Base-by-base conservation (phyloP, 2,797 vertebrate genomes). In the Characodon lateralis region DNA sequence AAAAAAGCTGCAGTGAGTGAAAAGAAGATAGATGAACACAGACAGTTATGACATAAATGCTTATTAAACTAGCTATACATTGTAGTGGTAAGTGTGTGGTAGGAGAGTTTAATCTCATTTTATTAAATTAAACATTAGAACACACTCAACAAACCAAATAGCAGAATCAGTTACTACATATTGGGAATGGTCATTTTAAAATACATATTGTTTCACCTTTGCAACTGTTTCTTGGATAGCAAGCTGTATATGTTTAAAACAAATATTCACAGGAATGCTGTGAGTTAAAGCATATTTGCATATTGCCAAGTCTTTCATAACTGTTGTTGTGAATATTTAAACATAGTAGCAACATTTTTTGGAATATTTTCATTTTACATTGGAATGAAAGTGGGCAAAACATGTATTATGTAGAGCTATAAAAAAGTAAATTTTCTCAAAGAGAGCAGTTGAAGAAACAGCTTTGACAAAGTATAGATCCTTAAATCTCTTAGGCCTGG, bases 1-100 rank as follows among this genome's bases (percentile, higher is more conserved):
- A 71, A 73, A 80, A 73, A 59, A 8, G 58, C 43, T 74, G 31
- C 76, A 56, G 48, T 46, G 28, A 65, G 63, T 48, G 70, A 63
- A 73, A 78, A 85, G 66, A 9, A 50, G 3, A 18, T 53, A 56
- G 9, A 74, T 18, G 53, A 4, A 77, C 18, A 63, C 9, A 12
- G 48, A 12, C 13, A 13, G 48, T 14, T 48, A 12, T 48, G 48
- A 48, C 10, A 48, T 48, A 48, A 48, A 48, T 2, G 12, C 48
- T 48, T 12, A 48, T 48, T 48, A 14, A 48, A 48, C 10, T 12
- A 10, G 48, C 48, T 12, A 48, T 48, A 48, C 43, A 43, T 43
- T 43, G 4, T 35, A 46, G 65, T 31, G 41, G 9, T 46, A 73
- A 72, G 24, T 7, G 0, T 61, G 43, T 72, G 39, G 50, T 28